Percentiles rank a stretch among this genome's conserved stretches.
Conservation (phyloP, 2,888 invertebrate genomes). For the Eumerus sabulonum region DNA sequence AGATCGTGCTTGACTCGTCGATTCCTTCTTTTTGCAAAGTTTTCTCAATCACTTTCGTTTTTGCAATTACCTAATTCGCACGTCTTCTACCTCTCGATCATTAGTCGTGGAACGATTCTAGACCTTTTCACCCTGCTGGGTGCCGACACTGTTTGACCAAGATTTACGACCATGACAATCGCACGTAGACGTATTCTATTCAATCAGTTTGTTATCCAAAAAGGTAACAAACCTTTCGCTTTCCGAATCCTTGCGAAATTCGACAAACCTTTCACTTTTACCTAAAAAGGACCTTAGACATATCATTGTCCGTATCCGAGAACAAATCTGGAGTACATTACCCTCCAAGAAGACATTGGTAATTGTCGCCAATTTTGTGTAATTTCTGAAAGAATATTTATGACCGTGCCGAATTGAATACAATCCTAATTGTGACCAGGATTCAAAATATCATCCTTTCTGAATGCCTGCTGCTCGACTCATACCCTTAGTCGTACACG, state of each 20-base stretch:
- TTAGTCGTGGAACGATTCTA: too few relatives aligned
- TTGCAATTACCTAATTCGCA: too few relatives aligned
- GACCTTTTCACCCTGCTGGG: slow-evolving; percentile 34
- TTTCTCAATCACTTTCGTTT: too few relatives aligned
- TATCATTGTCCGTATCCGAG: slow-evolving; percentile 39
- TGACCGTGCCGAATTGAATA: slow-evolving; percentile 53
- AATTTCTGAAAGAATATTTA: slow-evolving; percentile 52
- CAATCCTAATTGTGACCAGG: slow-evolving; percentile 53
- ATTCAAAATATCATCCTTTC: slow-evolving; percentile 52
- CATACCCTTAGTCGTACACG: background rate
- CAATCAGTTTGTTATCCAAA: slow-evolving; percentile 17
- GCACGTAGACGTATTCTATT: slow-evolving; percentile 14
- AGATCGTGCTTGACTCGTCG: too few relatives aligned
- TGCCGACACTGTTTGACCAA: slow-evolving; percentile 59
- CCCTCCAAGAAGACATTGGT: slow-evolving; percentile 9
- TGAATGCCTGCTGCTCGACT: slow-evolving; percentile 16
- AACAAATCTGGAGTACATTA: slow-evolving; percentile 44
- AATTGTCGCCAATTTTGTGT: slow-evolving; percentile 66
- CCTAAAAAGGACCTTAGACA: slow-evolving; percentile 32
- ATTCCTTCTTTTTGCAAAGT: too few relatives aligned
- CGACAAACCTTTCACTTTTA: slow-evolving; percentile 48
- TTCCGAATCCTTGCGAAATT: slow-evolving; percentile 36
- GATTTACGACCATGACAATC: slow-evolving; percentile 60
- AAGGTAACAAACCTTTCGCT: slow-evolving; percentile 29
- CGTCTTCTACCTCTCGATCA: too few relatives aligned